A percentile compares a stretch with the other conserved stretches of the same genome.
Evolutionary conservation across 2,113 vertebrate genomes (phyloP).

Genomic region (Mirounga angustirostris): DNA sequence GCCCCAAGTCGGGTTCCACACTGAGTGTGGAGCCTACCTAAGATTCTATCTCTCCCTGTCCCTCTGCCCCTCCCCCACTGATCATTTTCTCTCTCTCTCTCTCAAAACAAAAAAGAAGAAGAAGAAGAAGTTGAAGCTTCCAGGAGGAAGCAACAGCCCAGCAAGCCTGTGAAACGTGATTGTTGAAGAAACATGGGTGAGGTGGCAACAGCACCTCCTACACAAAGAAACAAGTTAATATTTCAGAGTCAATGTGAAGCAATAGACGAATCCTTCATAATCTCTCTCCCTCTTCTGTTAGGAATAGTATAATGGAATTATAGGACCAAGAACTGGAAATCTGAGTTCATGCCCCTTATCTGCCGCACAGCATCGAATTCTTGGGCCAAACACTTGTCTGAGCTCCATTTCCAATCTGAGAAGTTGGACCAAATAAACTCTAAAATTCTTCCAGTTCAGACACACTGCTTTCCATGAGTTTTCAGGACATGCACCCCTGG

Average conservation of each 20-base stretch:
- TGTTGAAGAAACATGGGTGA: background rate
- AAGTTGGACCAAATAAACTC: background rate
- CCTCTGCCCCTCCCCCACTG: background rate
- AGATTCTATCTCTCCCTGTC: background rate
- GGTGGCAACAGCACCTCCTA: background rate
- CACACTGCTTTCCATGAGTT: background rate
- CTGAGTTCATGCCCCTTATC: background rate
- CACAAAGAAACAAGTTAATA: background rate
- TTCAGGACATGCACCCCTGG: background rate
- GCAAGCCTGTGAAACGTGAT: background rate
- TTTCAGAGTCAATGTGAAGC: background rate
- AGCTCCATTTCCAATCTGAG: background rate
- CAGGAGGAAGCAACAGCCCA: background rate
- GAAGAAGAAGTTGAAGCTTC: background rate
- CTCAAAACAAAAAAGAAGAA: too few species aligned
- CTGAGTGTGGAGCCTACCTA: background rate
- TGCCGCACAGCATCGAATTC: background rate
- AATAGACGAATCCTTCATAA: background rate
- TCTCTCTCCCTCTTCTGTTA: background rate
- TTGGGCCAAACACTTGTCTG: background rate
- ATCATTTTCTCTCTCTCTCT: background rate
- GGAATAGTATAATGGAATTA: background rate
- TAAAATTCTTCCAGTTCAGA: slow-evolving; percentile 9
- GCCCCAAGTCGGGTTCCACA: background rate
- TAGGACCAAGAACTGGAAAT: background rate